A percentile compares a stretch with the other conserved stretches of the same genome.
These are phyloP conservation scores for Selene dorsalis DNA, from an alignment of 2,797 vertebrate genomes.

Conservation along the genomic window DNA sequence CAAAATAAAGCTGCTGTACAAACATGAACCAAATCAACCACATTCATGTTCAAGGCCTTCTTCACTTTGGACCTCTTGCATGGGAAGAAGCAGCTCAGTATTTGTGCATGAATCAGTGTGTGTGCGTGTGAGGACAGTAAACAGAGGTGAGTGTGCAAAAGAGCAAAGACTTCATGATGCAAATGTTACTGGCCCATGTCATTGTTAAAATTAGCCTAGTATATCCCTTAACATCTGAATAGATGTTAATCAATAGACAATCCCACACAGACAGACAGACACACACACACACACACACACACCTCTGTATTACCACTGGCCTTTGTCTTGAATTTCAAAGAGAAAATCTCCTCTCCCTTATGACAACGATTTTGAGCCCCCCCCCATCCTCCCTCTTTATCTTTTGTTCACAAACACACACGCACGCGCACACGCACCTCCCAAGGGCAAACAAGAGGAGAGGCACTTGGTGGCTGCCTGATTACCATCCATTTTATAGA, in stretches of 20 bases:
- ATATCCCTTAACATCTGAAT: conserved; percentile 32
- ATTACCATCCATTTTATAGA: conserved; percentile 64
- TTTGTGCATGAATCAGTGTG: not conserved
- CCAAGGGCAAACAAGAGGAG: conserved; percentile 37
- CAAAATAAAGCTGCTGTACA: conserved; percentile 17
- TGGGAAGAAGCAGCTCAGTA: not conserved
- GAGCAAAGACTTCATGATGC: not conserved
- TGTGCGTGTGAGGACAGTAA: not conserved
- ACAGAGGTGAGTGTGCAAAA: not conserved
- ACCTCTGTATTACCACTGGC: conserved; percentile 14
- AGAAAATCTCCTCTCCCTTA: conserved; percentile 43
- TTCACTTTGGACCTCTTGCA: conserved; percentile 46
- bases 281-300: conserved; percentile 8
- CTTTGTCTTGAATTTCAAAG: conserved; percentile 55
- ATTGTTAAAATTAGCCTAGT: conserved; percentile 38
- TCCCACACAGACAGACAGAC: too few species aligned
- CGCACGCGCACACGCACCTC: conserved; percentile 22
- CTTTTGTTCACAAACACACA: conserved; percentile 9
- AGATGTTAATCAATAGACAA: conserved; percentile 14
- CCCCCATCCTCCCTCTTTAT: not conserved
- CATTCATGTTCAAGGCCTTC: conserved; percentile 16
- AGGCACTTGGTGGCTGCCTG: conserved; percentile 59
- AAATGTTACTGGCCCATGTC: conserved; percentile 13
- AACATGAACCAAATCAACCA: conserved; percentile 39
- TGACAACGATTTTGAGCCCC: conserved; percentile 23